A percentile compares a stretch with the other conserved stretches of the same genome.
These are phyloP conservation scores for Eira barbara DNA, from an alignment of 2,113 vertebrate genomes.

Conservation along the genomic window DNA sequence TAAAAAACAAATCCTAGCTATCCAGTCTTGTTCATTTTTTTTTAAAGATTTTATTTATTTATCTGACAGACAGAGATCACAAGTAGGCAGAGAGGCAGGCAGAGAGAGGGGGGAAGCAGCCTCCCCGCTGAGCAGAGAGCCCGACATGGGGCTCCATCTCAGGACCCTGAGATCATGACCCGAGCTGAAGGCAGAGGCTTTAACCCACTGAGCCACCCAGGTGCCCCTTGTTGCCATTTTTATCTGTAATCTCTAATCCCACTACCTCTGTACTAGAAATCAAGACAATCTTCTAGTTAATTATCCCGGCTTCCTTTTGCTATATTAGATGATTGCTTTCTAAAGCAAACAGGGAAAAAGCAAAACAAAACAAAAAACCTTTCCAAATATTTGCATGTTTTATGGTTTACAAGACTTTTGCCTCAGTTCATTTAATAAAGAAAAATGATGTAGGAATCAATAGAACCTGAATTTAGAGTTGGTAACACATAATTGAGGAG, in stretches of 20 bases:
- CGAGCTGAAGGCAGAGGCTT: too few relatives aligned
- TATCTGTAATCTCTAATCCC: neutral
- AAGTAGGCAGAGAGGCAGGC: too few relatives aligned
- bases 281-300: neutral
- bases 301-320: neutral
- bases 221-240: neutral
- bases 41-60: too few relatives aligned
- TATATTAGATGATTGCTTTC: neutral
- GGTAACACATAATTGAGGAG: neutral
- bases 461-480: neutral
- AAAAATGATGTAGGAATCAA: neutral
- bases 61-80: too few relatives aligned
- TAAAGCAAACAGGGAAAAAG: neutral
- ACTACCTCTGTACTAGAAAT: neutral
- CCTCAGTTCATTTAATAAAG: neutral
- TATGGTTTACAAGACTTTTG: neutral
- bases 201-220: too few relatives aligned
- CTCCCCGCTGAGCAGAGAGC: too few relatives aligned
- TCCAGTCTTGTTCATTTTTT: neutral
- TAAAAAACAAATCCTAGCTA: neutral
- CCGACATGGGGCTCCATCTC: too few relatives aligned
- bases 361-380: neutral
- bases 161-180: too few relatives aligned
- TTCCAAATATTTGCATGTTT: neutral
- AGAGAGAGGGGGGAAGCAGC: too few relatives aligned